These are phyloP conservation scores for Heliconius erato DNA, from an alignment of 2,888 invertebrate genomes.

Conservation along the genomic window DNA sequence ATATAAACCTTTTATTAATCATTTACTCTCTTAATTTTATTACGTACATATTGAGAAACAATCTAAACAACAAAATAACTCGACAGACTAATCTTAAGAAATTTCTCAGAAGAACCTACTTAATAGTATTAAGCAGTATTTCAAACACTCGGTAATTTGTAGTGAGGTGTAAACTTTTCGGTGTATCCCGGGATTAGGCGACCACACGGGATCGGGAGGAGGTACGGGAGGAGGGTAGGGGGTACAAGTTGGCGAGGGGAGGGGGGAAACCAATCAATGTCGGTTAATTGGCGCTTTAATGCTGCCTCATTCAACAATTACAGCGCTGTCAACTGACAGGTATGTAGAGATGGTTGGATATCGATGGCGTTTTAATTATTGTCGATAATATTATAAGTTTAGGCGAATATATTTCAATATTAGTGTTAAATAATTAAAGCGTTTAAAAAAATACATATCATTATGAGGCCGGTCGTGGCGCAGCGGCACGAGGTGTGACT, in stretches of 20 bases:
- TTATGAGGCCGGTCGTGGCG: too few relatives aligned
- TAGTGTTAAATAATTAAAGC: too few relatives aligned
- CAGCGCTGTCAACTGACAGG: conserved; percentile 72
- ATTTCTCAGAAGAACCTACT: conserved; percentile 36
- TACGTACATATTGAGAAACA: too few relatives aligned
- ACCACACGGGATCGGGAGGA: conserved; percentile 41
- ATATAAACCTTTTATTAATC: too few relatives aligned
- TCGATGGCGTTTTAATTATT: conserved; percentile 51
- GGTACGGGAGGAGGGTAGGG: conserved; percentile 33
- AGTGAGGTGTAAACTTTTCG: conserved; percentile 43
- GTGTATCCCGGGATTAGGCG: conserved; percentile 46
- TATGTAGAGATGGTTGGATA: conserved; percentile 56
- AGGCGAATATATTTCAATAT: too few relatives aligned
- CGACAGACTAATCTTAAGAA: not conserved
- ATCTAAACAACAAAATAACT: not conserved
- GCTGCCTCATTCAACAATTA: conserved; percentile 84
- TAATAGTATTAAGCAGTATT: conserved; percentile 47
- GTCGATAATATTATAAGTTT: not conserved
- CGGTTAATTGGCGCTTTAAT: conserved; percentile 84
- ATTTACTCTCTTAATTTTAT: too few relatives aligned
- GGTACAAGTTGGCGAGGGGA: conserved; percentile 52
- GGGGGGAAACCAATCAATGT: conserved; percentile 82
- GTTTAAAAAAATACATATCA: too few relatives aligned
- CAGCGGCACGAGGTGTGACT: too few relatives aligned
- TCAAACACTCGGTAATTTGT: conserved; percentile 49